phyloP scores from a whole-genome alignment of 2,113 vertebrate species.

The Rhinopithecus roxellana region DNA sequence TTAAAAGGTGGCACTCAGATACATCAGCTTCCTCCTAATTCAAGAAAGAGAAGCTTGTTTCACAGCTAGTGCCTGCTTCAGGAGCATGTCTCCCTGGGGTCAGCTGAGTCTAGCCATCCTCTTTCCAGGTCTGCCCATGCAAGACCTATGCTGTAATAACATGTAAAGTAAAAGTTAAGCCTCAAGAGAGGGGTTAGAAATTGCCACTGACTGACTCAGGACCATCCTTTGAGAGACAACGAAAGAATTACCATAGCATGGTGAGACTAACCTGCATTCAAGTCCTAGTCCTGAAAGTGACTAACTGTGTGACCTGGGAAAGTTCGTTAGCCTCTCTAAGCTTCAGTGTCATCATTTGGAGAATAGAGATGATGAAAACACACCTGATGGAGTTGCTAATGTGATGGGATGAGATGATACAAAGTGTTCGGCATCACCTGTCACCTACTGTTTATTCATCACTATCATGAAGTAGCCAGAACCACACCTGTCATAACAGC shows the following conservation, averaged over 20 bases:
- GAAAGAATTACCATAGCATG: neutral
- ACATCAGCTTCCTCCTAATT: neutral
- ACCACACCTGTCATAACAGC: neutral
- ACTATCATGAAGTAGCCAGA: neutral
- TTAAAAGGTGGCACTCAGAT: constrained; percentile 62
- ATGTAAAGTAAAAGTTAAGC: neutral
- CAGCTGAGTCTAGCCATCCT: neutral
- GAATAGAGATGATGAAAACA: neutral
- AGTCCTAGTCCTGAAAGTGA: neutral
- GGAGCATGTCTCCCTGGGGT: neutral
- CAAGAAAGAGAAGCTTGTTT: neutral
- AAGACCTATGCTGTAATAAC: neutral
- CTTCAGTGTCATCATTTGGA: neutral
- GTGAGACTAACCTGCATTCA: neutral
- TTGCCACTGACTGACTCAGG: neutral
- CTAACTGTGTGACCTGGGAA: neutral
- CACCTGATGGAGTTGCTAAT: neutral
- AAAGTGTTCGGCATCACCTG: neutral
- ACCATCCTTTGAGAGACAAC: neutral
- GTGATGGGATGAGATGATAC: neutral
- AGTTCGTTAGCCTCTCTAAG: neutral
- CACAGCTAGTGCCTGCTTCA: neutral
- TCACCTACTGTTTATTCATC: neutral
- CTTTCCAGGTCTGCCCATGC: neutral
- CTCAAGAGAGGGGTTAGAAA: neutral